Conservation (phyloP, 2,797 vertebrate species). For the Galagoides demidoff region DNA sequence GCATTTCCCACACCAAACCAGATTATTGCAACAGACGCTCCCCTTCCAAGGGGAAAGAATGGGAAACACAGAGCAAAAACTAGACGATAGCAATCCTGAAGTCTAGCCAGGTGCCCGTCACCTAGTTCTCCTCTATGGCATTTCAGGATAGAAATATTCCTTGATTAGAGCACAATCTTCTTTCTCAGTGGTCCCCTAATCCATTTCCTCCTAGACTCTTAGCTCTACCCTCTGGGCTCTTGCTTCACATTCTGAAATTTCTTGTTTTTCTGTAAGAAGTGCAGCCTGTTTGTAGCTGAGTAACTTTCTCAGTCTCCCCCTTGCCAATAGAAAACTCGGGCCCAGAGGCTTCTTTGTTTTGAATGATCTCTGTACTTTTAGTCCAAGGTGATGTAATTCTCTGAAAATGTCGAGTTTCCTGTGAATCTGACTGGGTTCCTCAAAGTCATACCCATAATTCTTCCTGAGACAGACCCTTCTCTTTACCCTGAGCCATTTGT, state of each 20-base stretch:
- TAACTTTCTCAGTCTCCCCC: not conserved
- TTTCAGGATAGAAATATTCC: not conserved
- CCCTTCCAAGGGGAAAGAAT: not conserved
- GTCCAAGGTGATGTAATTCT: not conserved
- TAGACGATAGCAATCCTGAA: not conserved
- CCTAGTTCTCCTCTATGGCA: not conserved
- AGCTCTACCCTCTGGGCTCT: not conserved
- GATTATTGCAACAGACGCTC: not conserved
- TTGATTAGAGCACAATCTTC: not conserved
- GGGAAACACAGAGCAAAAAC: not conserved
- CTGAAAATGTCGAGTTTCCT: not conserved
- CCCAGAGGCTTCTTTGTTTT: not conserved
- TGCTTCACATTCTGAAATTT: not conserved
- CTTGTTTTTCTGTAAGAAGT: not conserved
- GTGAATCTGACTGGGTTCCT: not conserved
- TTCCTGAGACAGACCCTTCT: not conserved
- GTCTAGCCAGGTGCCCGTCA: not conserved
- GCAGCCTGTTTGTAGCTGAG: not conserved
- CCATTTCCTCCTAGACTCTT: not conserved
- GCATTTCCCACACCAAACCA: not conserved
- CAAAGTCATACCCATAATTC: not conserved
- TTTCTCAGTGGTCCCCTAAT: not conserved
- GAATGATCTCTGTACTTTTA: not conserved
- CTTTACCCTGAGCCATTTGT: not conserved
- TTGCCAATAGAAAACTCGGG: not conserved